Base-by-base conservation (phyloP, 2,888 invertebrate species). In the Seira sanloemensis region DNA sequence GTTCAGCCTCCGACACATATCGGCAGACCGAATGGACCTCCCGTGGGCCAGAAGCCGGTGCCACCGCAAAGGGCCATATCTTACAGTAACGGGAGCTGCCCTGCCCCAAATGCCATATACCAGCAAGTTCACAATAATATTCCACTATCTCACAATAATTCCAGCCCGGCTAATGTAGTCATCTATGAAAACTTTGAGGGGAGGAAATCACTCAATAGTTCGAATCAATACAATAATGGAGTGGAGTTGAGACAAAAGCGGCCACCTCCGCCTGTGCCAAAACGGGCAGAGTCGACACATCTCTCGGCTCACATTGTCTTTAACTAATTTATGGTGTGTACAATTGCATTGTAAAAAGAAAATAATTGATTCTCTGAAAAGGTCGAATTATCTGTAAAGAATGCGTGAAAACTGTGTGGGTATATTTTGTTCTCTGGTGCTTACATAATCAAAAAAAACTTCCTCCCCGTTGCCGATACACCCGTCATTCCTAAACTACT, bases 161-260 rank as follows among this genome's bases (percentile, higher is more conserved):
- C 81, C 71, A 76, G 46, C 74, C 54, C 69, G 68, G 62, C 67
- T 76, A 86, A 80, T 1, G 75, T 89, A 46, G 86, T 89, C 62
- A 89, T 89, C 74, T 89, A 89, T 74, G 89, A 89, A 83, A 89
- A 89, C 77, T 89, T 89, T 71, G 87, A 88, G 83, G 89, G 88
- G 7, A 75, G 86, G 27, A 88, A 88, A 37, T 74, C 78, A 4
- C 18, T 27, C n/a, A 71, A 69, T 68, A n/a, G n/a, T n/a, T 76
- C 76, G 24, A 68, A 75, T 9, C 83, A 83, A 37, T 85, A 85
- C 72, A 66, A 87, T 16, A n/a, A n/a, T n/a, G 78, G 86, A 27
- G 88, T 89, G 21, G 86, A 88, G 50, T 62, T 89, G 18, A 72
- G 89, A 66, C 88, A 87, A 77, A 89, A 89, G 73, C 86, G 87